Evolutionary conservation across 2,888 invertebrate genomes (phyloP), one percentile per base, ranked within the genome.

Genomic region (Asteroscopus sphinx): DNA sequence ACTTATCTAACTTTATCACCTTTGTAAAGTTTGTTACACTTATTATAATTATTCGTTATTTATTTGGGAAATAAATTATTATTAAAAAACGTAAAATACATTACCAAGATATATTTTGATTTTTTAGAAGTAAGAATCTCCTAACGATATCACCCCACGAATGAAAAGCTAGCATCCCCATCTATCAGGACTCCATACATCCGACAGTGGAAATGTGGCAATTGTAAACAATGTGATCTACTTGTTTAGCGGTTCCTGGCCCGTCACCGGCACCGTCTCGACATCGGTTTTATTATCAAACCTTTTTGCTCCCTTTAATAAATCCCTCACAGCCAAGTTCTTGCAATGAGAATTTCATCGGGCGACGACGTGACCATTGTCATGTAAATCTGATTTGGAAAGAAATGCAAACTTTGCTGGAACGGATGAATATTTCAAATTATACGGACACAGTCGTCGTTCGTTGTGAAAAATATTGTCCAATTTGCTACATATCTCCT

Each of bases 311-410:
- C 79, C 76, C 79, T 85, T 87, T 89, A 87, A 86, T 84, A 89
- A 83, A 87, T 84, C 84, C 80, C 74, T 68, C 75, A 74, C 71
- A 75, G 70, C 73, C 73, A 79, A 81, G 77, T 83, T 75, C 70
- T 59, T 69, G 82, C 84, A 82, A 85, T 85, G 89, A 80, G 87
- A 87, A 82, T 87, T 86, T 85, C 88, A 87, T 88, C 83, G 84
- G 76, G n/a, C n/a, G n/a, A 80, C 80, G 79, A 81, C 86, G 86
- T 89, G 87, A 85, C 91, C 87, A 91, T 92, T 92, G 91, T 91
- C 86, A 92, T 91, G 92, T 89, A 90, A 92, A 92, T 92, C 80
- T 85, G 89, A 90, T 92, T 92, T 87, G 81, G 85, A 90, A 92
- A 92, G 91, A 91, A 91, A 91, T 87, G 90, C 88, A 90, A 91